Evolutionary conservation across 2,888 invertebrate species (phyloP).

Genomic region (Cabera pusaria): DNA sequence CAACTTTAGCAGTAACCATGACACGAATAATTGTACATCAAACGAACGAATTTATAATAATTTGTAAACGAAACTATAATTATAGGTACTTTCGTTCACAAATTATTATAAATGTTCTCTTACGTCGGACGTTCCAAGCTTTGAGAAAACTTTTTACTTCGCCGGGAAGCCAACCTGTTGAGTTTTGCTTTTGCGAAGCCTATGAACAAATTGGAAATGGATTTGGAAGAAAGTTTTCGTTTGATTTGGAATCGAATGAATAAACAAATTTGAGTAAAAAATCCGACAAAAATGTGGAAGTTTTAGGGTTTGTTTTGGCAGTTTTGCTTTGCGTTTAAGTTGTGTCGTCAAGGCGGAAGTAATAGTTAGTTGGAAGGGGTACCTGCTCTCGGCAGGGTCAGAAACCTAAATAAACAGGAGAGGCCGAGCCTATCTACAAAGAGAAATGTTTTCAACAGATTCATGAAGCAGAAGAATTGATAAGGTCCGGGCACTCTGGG

Average conservation of each 20-base stretch:
- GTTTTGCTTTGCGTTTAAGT: no score
- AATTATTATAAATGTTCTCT: not conserved
- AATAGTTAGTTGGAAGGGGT: no score
- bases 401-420: slow-evolving; percentile 28
- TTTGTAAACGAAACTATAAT: no score
- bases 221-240: slow-evolving; percentile 36
- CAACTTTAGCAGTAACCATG: slow-evolving; percentile 19
- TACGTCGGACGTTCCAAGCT: slow-evolving; percentile 15
- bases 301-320: not conserved
- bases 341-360: no score
- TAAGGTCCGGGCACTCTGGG: slow-evolving; percentile 27
- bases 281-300: no score
- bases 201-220: slow-evolving; percentile 29
- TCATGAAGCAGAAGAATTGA: slow-evolving; percentile 32
- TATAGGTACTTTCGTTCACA: slow-evolving; percentile 3
- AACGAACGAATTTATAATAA: slow-evolving; percentile 6
- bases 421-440: slow-evolving; percentile 25
- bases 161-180: slow-evolving; percentile 57
- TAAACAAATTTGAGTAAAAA: slow-evolving; percentile 5
- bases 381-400: slow-evolving; percentile 13
- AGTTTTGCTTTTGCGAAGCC: slow-evolving; percentile 34
- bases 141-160: slow-evolving; percentile 41
- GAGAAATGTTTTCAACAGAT: slow-evolving; percentile 26
- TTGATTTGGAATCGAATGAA: slow-evolving; percentile 8
- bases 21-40: slow-evolving; percentile 25